Conservation (phyloP, 1,140 invertebrate genomes). For the Brachionus plicatilis region DNA sequence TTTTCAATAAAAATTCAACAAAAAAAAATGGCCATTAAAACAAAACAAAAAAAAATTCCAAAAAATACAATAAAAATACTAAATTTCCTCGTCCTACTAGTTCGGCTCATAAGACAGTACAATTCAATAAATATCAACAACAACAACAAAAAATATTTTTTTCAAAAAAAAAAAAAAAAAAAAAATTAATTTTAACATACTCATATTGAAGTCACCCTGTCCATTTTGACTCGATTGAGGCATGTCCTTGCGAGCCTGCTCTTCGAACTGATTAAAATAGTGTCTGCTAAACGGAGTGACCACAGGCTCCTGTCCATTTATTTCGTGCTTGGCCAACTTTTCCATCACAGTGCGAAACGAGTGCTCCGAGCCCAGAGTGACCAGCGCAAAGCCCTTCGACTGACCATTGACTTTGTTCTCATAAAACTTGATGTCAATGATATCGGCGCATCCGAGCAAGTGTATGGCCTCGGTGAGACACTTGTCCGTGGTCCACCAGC, state of each 20-base stretch:
- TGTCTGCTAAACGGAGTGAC: slow-evolving; percentile 92
- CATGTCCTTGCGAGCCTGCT: slow-evolving; percentile 52
- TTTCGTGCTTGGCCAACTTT: slow-evolving; percentile 80
- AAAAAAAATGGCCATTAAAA: not conserved
- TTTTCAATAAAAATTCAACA: too few relatives aligned
- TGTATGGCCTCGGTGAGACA: slow-evolving; percentile 81
- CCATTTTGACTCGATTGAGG: slow-evolving; percentile 31
- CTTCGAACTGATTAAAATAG: slow-evolving; percentile 66
- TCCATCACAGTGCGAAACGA: slow-evolving; percentile 85
- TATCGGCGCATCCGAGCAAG: slow-evolving; percentile 80
- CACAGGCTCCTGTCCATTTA: slow-evolving; percentile 87
- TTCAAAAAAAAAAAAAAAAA: not conserved
- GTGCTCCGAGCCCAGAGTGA: slow-evolving; percentile 81
- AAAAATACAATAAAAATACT: not conserved
- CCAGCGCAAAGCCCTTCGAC: slow-evolving; percentile 92
- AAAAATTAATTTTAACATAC: slow-evolving; percentile 31
- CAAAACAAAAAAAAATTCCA: not conserved
- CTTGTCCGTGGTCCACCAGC: slow-evolving; percentile 86
- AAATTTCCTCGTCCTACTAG: not conserved
- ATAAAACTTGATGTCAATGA: slow-evolving; percentile 97
- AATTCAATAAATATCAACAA: not conserved
- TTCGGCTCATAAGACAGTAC: not conserved
- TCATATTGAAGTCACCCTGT: slow-evolving; percentile 24
- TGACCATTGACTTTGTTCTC: slow-evolving; percentile 98
- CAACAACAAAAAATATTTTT: not conserved